Base-by-base conservation (phyloP, 2,797 vertebrate species). In the Eospalax fontanierii region DNA sequence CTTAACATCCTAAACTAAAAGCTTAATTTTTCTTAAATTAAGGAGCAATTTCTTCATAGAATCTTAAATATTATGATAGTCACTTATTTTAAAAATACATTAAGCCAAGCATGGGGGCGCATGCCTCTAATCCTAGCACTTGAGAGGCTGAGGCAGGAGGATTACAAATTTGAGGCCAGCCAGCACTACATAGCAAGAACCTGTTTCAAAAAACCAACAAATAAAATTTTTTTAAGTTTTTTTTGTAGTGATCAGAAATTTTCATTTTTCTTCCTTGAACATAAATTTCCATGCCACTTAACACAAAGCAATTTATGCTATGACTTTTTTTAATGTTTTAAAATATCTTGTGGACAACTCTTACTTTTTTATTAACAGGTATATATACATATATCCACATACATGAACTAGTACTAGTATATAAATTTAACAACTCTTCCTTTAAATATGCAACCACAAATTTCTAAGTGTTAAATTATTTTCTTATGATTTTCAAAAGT, bases 401-500 rank as follows among this genome's bases (percentile, higher is more conserved):
- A 12, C 19, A 87, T 71, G 4, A n/a, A 81, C 54, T 91, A 43
- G 79, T 76, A 18, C 15, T 19, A n/a, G 8, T 78, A 71, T 57
- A 33, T 74, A 87, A 71, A 73, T 85, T 85, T 78, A 81, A 43
- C 10, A 86, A 35, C 28, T 93, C 50, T 86, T 82, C 68, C 85
- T 94, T 87, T 90, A 95, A 90, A 73, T 93, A 61, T 71, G 24
- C 33, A 33, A 70, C 4, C 15, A 70, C 92, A 33, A 73, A 82
- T 22, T 83, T 84, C 2, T 76, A 84, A 92, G 66, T 81, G 21
- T 85, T 84, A 70, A 88, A 89, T n/a, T 40, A 63, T 82, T 93
- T 92, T 96, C n/a, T 94, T 96, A 75, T 83, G 21, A 81, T 81
- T 91, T 84, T 96, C n/a, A 93, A 38, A 89, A 74, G 28, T 74